phyloP scores from a whole-genome alignment of 2,888 invertebrate genomes.

The Pseudoips prasinana region DNA sequence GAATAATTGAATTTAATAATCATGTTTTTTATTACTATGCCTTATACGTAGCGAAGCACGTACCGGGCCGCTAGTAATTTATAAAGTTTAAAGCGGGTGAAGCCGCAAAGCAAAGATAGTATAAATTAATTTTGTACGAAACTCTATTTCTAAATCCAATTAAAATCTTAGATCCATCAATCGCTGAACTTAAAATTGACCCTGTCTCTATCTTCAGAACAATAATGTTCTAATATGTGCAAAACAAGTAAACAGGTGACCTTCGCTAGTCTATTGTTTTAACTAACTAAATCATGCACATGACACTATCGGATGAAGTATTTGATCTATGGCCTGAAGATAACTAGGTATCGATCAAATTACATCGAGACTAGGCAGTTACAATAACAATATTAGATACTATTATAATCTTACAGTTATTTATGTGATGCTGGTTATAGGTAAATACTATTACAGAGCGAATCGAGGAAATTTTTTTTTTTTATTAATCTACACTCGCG shows the following conservation, averaged over 20 bases:
- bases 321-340: slow-evolving; percentile 36
- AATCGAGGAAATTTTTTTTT: no score
- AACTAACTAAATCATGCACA: slow-evolving; percentile 27
- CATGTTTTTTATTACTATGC: no score
- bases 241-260: slow-evolving; percentile 15
- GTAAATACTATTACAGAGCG: slow-evolving; percentile 11
- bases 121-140: no score
- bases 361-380: slow-evolving; percentile 19
- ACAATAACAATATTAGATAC: slow-evolving; percentile 16
- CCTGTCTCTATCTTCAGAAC: slow-evolving; percentile 5
- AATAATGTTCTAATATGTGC: slow-evolving; percentile 11
- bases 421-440: slow-evolving; percentile 3
- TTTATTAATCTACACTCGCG: no score
- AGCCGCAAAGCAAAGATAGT: no score
- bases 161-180: no score
- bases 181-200: slow-evolving; percentile 4
- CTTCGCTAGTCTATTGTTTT: slow-evolving; percentile 33
- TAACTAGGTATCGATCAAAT: slow-evolving; percentile 18
- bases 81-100: no score
- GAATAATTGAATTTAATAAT: no score
- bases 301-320: slow-evolving; percentile 31
- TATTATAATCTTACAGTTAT: slow-evolving; percentile 9
- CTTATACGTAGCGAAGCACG: no score
- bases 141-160: no score
- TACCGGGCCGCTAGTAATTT: no score